A percentile compares a stretch with the other conserved stretches of the same genome.
Evolutionary conservation across 2,113 vertebrate species (phyloP).

Genomic region (Paratilapia polleni): DNA sequence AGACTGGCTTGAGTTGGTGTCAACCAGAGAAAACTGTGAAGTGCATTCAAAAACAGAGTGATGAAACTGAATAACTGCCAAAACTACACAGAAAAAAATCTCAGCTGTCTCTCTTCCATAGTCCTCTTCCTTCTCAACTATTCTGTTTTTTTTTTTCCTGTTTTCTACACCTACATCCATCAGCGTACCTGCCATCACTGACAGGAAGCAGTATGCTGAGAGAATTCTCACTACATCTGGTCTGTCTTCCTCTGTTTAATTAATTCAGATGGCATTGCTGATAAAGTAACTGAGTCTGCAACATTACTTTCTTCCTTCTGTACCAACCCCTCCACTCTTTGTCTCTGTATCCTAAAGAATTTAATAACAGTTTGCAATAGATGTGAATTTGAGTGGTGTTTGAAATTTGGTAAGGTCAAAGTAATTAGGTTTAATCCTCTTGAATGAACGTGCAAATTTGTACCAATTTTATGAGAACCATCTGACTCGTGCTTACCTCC

Average conservation of each 20-base stretch:
- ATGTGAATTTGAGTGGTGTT: background rate
- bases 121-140: background rate
- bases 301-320: conserved; percentile 14
- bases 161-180: conserved; percentile 25
- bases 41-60: background rate
- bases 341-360: background rate
- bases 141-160: background rate
- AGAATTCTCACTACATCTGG: conserved; percentile 29
- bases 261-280: background rate
- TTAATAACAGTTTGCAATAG: background rate
- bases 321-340: background rate
- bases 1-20: background rate
- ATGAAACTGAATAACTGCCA: background rate
- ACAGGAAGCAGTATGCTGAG: background rate
- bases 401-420: background rate
- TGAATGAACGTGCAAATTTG: background rate
- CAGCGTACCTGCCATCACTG: background rate
- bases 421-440: background rate
- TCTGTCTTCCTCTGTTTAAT: conserved; percentile 20
- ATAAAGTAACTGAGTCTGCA: background rate
- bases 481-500: background rate
- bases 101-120: background rate
- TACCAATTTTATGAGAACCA: background rate
- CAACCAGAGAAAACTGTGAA: background rate
- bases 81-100: background rate